Evolutionary conservation across 92 coral and sea anemone genomes (phyloP), one percentile per base, ranked within the genome.

Genomic region (Bergia puertoricense): DNA sequence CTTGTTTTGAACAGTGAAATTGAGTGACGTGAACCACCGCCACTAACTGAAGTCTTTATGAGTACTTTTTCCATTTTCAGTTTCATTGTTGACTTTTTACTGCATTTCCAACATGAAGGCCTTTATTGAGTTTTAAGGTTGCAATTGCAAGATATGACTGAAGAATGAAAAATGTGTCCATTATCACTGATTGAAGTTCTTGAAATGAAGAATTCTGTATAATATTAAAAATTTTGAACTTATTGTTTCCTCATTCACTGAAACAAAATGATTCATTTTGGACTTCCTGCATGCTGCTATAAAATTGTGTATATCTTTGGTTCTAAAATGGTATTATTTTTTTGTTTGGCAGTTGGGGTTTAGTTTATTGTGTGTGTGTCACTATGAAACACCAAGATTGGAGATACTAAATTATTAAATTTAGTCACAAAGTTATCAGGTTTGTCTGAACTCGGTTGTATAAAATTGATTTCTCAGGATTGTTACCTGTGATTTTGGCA

Each of bases 351-450:
- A 45, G 42, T 72, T 84, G 79, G 87, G 77, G 87, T 67, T 6
- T 42, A n/a, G 1, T 79, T n/a, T 20, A 7, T 45, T 84, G 57
- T 71, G 30, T n/a, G 36, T 45, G 62, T 48, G 43, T 48, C 87
- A 69, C 44, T 18, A 48, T n/a, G 16, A n/a, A 62, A 44, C 22
- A 41, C 87, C 45, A 72, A 51, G 75, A 84, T 71, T 46, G 62
- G 37, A 46, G 79, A 84, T 84, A 48, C 71, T 30, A 71, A 84
- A 68, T 84, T 84, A 71, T 71, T 84, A 46, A 84, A 84, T 84
- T 72, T 84, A 57, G 68, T 46, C 79, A 30, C 67, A 45, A 36
- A 48, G 30, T 45, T 83, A 68, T 83, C 78, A 41, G 86, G 40
- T 83, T 83, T 68, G 78, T 83, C 77, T 83, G 40, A 48, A 37